Conservation (phyloP, 2,797 vertebrate species). For the Malurus splendens region DNA sequence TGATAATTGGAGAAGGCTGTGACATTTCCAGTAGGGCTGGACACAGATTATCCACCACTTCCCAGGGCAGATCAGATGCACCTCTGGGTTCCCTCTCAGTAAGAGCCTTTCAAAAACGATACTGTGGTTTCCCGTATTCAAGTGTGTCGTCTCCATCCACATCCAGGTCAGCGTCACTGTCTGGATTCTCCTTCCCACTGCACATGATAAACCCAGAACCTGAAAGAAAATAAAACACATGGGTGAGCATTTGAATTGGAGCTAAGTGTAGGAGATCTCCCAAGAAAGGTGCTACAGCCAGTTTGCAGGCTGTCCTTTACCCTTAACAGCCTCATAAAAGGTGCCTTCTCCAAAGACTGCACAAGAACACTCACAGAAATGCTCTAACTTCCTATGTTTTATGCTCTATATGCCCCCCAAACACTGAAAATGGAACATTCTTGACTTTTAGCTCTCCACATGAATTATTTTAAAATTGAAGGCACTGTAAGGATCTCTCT, state of each 20-base stretch:
- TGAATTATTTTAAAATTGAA: neutral
- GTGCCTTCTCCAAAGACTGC: neutral
- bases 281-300: neutral
- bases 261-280: neutral
- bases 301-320: neutral
- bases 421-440: neutral
- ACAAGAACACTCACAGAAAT: neutral
- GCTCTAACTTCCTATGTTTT: neutral
- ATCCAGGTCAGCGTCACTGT: slow-evolving; percentile 95
- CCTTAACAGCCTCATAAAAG: neutral
- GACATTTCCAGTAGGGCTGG: neutral
- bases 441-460: neutral
- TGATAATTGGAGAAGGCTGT: neutral
- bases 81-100: neutral
- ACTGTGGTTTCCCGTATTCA: slow-evolving; percentile 98
- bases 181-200: slow-evolving; percentile 92
- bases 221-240: slow-evolving; percentile 52
- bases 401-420: neutral
- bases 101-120: slow-evolving; percentile 78
- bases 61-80: neutral
- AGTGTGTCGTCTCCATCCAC: slow-evolving; percentile 98
- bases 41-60: neutral
- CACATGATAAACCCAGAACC: slow-evolving; percentile 96
- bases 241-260: neutral
- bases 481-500: neutral